A percentile compares a stretch with the other conserved stretches of the same genome.
Conservation (phyloP, 2,113 vertebrate species). For the Lagopus muta region DNA sequence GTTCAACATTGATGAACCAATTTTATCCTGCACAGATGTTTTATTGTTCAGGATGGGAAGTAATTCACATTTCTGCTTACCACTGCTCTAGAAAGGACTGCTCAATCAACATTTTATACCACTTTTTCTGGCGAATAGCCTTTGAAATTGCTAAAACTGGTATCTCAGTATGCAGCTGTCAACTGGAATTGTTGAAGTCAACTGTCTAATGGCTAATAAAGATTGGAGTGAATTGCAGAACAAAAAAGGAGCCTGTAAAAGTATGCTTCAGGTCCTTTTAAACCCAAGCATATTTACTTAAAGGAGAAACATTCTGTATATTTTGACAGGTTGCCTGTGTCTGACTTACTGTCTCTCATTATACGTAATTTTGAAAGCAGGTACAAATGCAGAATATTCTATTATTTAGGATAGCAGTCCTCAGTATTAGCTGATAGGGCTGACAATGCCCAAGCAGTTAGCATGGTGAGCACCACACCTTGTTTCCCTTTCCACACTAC, state of each 20-base stretch:
- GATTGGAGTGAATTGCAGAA: not conserved
- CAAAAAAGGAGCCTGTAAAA: not conserved
- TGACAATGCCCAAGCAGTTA: not conserved
- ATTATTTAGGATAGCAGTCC: not conserved
- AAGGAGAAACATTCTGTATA: not conserved
- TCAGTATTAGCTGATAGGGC: not conserved
- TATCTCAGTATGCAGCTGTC: constrained; percentile 16
- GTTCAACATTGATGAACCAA: constrained; percentile 28
- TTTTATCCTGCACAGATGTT: constrained; percentile 58
- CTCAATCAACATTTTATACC: constrained; percentile 45
- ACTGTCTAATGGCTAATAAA: constrained; percentile 7
- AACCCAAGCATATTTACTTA: not conserved
- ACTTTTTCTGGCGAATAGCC: constrained; percentile 19
- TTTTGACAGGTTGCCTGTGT: not conserved
- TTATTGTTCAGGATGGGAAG: constrained; percentile 41
- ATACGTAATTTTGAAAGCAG: not conserved
- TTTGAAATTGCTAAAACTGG: constrained; percentile 44
- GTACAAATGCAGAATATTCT: not conserved
- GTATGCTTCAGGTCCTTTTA: not conserved
- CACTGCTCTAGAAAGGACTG: constrained; percentile 17
- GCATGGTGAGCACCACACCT: not conserved
- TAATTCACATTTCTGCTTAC: constrained; percentile 46
- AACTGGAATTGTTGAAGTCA: not conserved
- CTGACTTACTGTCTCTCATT: not conserved
- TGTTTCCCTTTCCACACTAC: not conserved